Base-by-base conservation (phyloP, 1,140 invertebrate species). In the Alviniconcha marisindica region DNA sequence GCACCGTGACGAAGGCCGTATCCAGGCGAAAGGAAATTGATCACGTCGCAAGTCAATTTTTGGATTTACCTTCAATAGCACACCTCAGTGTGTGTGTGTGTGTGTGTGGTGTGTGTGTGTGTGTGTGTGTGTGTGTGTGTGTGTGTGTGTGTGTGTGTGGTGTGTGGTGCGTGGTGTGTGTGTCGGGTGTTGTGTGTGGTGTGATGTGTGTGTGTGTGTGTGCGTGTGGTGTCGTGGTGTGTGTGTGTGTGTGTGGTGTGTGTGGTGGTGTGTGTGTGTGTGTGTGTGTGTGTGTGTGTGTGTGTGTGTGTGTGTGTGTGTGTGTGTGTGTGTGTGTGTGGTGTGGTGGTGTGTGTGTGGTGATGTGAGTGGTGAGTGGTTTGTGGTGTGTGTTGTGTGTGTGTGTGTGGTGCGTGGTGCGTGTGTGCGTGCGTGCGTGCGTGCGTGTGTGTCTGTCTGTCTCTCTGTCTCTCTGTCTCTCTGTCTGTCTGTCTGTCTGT, bases 401-500 rank as follows among this genome's bases (percentile, higher is more conserved):
- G 21, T 7, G 31, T 10, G 38, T 15, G 69, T 12, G 21, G 18
- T n/a, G 15, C 18, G 21, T 14, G 10, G 5, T 36, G 1, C 31
- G 12, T 12, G 18, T 73, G 12, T 36, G 12, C 36, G 12, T 38
- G 18, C n/a, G 3, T 60, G 15, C n/a, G 10, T 73, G 12, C 69
- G 12, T 36, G 36, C 69, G 12, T 73, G 18, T 40, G 69, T 36
- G 21, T 73, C 28, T 36, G 18, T 42, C 33, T 73, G 63, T 69
- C 33, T 69, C 12, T 31, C 63, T 69, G 33, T 28, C 33, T 36
- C 12, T 14, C 63, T 31, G 63, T 48, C 56, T 60, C 4, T 60
- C 63, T 33, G 63, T 31, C n/a, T 28, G 63, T 66, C n/a, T 66
- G 63, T 66, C n/a, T 28, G 63, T 66, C n/a, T 66, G 63, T 66